Conservation (phyloP, 2,113 vertebrate species). For the Propithecus coquereli region DNA sequence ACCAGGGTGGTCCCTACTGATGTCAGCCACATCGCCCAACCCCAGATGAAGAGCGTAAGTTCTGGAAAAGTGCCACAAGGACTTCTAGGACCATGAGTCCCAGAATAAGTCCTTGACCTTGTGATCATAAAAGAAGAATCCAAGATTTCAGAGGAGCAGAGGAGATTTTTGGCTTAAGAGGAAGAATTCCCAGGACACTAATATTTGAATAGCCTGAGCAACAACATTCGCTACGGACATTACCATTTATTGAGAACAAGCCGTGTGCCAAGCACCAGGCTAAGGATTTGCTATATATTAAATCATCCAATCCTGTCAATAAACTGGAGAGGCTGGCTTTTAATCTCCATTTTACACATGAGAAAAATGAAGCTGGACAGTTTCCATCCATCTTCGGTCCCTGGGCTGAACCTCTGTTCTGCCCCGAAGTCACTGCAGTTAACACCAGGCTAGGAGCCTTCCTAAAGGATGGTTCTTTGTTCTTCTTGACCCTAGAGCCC, state of each 20-base stretch:
- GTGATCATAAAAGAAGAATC: not conserved
- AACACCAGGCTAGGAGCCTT: not conserved
- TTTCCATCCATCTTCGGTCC: too few species aligned
- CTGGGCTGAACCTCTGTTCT: not conserved
- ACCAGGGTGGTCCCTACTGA: rapidly evolving
- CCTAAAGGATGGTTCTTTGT: not conserved
- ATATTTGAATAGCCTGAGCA: not conserved
- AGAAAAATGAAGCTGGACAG: not conserved
- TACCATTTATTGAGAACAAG: not conserved
- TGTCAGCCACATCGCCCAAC: not conserved
- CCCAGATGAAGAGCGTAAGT: not conserved
- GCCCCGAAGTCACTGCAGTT: not conserved
- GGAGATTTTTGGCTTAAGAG: not conserved
- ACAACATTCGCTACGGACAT: not conserved
- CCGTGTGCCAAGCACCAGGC: not conserved
- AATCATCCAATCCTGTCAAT: not conserved
- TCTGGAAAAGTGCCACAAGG: not conserved
- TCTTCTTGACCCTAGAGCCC: constrained; percentile 8
- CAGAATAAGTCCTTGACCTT: not conserved
- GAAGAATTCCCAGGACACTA: not conserved
- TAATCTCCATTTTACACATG: not conserved
- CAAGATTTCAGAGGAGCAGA: not conserved
- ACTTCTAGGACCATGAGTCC: not conserved
- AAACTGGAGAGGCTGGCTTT: not conserved
- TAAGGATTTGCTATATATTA: not conserved